Evolutionary conservation across 2,797 vertebrate species (phyloP), one percentile per base, ranked within the genome.

Genomic region (Discoglossus pictus): DNA sequence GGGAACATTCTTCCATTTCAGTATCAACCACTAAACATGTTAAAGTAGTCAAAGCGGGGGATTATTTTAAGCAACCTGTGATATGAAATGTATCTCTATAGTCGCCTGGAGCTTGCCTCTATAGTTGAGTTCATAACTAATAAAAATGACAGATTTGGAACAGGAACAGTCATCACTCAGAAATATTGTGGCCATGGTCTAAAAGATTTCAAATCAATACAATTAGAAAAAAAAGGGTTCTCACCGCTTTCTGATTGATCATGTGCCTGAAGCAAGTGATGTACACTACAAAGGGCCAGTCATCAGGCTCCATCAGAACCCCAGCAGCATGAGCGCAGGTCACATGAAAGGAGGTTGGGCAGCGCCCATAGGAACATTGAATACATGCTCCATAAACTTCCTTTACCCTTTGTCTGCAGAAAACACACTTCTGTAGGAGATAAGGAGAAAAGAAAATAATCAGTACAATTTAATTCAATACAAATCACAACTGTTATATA

Each of bases 301-400:
- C 95, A 34, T 95, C 92, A 1, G 95, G 93, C 81, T 96, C 92
- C 93, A 98, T 98, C 65, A 89, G 77, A 5, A 99, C 92, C 6
- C 95, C 96, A 0, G 94, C 92, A 15, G 95, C 95, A 47, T 99
- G 95, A 61, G 94, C 97, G 78, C 97, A 99, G 1, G 96, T 98
- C 76, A 98, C 97, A 35, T 98, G 97, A 80, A 98, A 99, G 67
- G 96, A 96, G 58, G 92, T 93, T 52, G 94, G 92, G 75, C 97
- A 99, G 10, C 89, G 89, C 61, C 93, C 93, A 2, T 92, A 95
- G 0, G 96, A 99, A 78, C 97, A 99, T 82, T 98, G 96, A 82
- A 99, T 92, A 65, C 97, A 99, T 51, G 93, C 93, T 23, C 96
- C 96, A 34, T 88, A 89, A 72, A 87, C 81, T 67, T 88, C 91